Percentiles rank a stretch among this genome's conserved stretches.
These are phyloP conservation scores for Variabilichromis moorii DNA, from an alignment of 2,113 vertebrate genomes.

Conservation along the genomic window DNA sequence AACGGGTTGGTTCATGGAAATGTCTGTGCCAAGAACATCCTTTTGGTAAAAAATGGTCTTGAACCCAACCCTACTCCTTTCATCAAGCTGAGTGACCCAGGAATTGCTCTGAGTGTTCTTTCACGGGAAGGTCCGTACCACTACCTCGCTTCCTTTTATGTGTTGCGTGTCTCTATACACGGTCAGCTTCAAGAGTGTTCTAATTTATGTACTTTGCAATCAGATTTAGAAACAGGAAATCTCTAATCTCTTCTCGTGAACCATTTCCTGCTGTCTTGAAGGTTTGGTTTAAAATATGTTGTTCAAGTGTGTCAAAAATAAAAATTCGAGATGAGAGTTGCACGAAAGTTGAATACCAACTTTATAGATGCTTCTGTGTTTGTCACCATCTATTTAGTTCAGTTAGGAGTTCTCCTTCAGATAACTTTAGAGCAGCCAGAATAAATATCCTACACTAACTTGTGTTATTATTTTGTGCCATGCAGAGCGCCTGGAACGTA, in stretches of 20 bases:
- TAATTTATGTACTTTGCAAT: not conserved
- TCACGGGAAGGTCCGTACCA: conserved; percentile 75
- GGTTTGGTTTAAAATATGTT: not conserved
- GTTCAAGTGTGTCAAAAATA: not conserved
- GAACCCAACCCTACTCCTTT: conserved; percentile 75
- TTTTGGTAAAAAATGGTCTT: conserved; percentile 81
- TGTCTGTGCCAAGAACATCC: conserved; percentile 88
- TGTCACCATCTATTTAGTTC: not conserved
- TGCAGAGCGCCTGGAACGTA: conserved; percentile 83
- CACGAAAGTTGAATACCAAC: not conserved
- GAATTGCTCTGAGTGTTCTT: conserved; percentile 77
- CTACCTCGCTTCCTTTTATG: not conserved
- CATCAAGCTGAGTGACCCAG: conserved; percentile 89
- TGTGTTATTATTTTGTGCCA: not conserved
- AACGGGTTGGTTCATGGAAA: conserved; percentile 87
- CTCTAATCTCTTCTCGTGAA: conserved; percentile 37
- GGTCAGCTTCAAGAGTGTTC: not conserved
- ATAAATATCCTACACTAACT: not conserved
- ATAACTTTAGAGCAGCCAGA: not conserved
- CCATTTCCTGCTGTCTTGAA: conserved; percentile 30
- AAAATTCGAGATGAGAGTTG: not conserved
- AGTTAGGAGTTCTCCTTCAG: not conserved
- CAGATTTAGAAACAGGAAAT: conserved; percentile 48
- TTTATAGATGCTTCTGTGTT: not conserved
- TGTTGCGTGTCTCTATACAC: not conserved